Evolutionary conservation across 64 coral and sea anemone genomes (phyloP), one percentile per base, ranked within the genome.

Genomic region (Pachyseris speciosa): DNA sequence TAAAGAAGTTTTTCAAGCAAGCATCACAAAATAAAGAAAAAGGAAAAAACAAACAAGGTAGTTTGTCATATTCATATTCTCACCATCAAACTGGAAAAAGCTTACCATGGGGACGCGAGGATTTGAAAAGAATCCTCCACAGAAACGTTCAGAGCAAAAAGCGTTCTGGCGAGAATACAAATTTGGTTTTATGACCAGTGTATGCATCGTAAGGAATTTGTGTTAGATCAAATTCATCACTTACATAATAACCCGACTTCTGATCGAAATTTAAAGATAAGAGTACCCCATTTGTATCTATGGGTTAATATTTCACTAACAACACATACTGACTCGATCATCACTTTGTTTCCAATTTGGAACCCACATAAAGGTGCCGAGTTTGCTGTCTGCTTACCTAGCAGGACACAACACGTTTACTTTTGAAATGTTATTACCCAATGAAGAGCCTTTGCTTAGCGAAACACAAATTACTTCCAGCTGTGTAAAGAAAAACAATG

Each of bases 401-500:
- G 4, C 12, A 32, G 34, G 2, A 38, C 34, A 71, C 67, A 71
- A 3, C 67, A 71, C 15, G 58, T 25, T 45, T 61, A 9, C 1
- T 31, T 28, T 17, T 76, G 4, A 43, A 47, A 7, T 11, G 29
- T 38, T 38, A 81, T 41, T 4, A 33, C 11, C 33, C 53, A 57
- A 81, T 36, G 16, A 60, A 24, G 20, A 63, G 32, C 49, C 15
- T 10, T 60, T 55, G 31, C 74, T 34, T 49, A 25, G 32, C 51
- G 1, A 60, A 28, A 80, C 37, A 75, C 1, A 40, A 38, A 60
- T 61, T 19, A 19, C 27, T n/a, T n/a, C n/a, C 19, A 57, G 77
- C 77, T 81, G 32, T 61, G 40, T 81, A 36, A 81, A 61, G 51
- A 40, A 26, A 57, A 36, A n/a, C 16, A 81, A 39, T 81, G 19